Percentiles rank a stretch among this genome's conserved stretches.
Conservation (phyloP, 2,888 invertebrate genomes). For the Smittia sp. region DNA sequence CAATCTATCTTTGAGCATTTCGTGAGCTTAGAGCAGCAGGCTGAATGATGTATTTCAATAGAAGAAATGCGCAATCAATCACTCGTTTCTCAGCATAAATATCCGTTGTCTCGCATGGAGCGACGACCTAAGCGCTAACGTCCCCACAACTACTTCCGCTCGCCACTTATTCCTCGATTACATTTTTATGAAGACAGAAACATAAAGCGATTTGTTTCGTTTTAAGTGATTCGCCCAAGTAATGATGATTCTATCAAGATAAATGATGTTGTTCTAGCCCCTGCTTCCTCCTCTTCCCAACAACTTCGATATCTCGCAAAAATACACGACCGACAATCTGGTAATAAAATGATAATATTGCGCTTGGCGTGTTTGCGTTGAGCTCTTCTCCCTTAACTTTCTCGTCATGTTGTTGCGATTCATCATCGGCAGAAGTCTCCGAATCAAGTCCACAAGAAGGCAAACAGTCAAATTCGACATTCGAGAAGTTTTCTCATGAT, state of each 20-base stretch:
- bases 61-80: conserved; percentile 28
- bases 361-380: neutral
- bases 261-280: conserved; percentile 33
- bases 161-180: neutral
- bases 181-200: conserved; percentile 9
- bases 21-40: neutral
- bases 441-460: neutral
- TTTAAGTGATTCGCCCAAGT: conserved; percentile 1
- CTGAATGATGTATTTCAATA: conserved; percentile 19
- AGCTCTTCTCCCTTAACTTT: neutral
- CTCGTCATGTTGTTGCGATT: neutral
- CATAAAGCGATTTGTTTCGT: neutral
- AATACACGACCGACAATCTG: neutral
- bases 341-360: neutral
- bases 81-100: conserved; percentile 2
- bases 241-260: conserved; percentile 35
- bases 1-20: conserved; percentile 20
- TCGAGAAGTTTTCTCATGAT: conserved; percentile 3
- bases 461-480: neutral
- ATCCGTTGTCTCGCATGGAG: neutral
- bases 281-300: neutral
- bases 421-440: neutral
- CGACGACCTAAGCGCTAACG: neutral
- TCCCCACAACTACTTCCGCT: neutral
- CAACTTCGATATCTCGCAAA: neutral